Base-by-base conservation (phyloP, 2,888 invertebrate genomes). In the Drosophila imparisetae region DNA sequence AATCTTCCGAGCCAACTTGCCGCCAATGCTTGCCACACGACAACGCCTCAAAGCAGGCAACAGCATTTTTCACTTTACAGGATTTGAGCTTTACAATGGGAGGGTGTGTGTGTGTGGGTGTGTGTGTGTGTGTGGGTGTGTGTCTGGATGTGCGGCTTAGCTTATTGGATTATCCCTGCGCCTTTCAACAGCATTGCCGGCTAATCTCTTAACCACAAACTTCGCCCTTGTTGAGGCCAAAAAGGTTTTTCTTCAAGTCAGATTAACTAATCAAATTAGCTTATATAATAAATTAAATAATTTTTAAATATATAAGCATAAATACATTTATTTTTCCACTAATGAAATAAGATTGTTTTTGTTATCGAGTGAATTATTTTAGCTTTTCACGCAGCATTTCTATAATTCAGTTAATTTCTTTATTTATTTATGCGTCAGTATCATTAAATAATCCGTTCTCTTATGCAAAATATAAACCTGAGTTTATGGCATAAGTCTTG, bases 1-100 rank as follows among this genome's bases (percentile, higher is more conserved):
- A 80, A 80, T 67, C 77, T 80, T 85, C 66, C 68, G 76, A 64
- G 66, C 72, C 67, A 75, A 60, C 59, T 57, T 24, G 57, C 52
- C 34, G 59, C 69, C 65, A 64, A 70, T 62, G 54, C 2, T 18
- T 27, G 49, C 58, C 8, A 49, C 36, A 64, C 34, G 65, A 49
- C 53, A 32, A 27, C 71, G 67, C 76, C 76, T 62, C 48, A 70
- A 61, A 58, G 66, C 76, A 61, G 70, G 40, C 77, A 67, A 72
- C 72, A 67, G 10, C 8, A 65, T 72, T 77, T 71, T 50, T 30
- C 63, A 75, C 64, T 80, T 52, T 36, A 6, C 40, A 6, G 27
- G 8, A 49, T 34, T 38, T 27, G 24, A 10, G 50, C 29, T n/a
- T 29, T n/a, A n/a, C 21, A 29, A 10, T 24, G 58, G 7, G 15